A percentile compares a stretch with the other conserved stretches of the same genome.
phyloP scores from a whole-genome alignment of 2,113 vertebrate species.

The Lipotes vexillifer region DNA sequence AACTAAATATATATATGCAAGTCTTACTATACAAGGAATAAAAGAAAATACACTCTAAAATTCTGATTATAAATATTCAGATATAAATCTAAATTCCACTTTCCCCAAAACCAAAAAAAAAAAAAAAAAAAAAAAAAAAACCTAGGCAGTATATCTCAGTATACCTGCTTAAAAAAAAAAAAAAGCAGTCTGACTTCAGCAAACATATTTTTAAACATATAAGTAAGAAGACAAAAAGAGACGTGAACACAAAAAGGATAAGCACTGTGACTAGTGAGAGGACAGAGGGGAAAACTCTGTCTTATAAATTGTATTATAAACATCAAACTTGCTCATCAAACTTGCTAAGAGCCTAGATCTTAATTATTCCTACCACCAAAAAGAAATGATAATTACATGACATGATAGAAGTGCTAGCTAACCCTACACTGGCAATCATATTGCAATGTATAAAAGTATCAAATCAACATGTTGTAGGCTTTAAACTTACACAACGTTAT shows the following conservation, averaged over 20 bases:
- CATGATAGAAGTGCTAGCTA: not conserved
- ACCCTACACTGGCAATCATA: not conserved
- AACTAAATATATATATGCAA: too few species aligned
- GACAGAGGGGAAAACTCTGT: too few species aligned
- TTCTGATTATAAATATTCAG: too few species aligned
- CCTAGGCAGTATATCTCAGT: not conserved
- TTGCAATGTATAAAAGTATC: not conserved
- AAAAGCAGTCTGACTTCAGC: not conserved
- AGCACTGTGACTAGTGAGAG: not conserved
- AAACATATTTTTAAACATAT: not conserved
- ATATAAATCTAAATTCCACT: too few species aligned
- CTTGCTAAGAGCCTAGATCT: not conserved
- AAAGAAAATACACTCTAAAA: too few species aligned
- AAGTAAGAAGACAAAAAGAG: conserved; percentile 15
- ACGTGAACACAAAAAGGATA: not conserved
- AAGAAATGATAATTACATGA: not conserved
- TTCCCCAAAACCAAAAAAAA: too few species aligned
- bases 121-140: too few species aligned
- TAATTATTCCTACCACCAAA: not conserved
- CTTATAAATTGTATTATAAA: not conserved
- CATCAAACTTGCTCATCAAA: conserved; percentile 1
- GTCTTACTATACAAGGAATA: too few species aligned
- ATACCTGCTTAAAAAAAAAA: not conserved
- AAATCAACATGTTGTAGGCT: not conserved
- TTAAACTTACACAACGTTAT: not conserved